Base-by-base conservation (phyloP, 2,113 vertebrate species). In the Eulacestoma nigropectus region DNA sequence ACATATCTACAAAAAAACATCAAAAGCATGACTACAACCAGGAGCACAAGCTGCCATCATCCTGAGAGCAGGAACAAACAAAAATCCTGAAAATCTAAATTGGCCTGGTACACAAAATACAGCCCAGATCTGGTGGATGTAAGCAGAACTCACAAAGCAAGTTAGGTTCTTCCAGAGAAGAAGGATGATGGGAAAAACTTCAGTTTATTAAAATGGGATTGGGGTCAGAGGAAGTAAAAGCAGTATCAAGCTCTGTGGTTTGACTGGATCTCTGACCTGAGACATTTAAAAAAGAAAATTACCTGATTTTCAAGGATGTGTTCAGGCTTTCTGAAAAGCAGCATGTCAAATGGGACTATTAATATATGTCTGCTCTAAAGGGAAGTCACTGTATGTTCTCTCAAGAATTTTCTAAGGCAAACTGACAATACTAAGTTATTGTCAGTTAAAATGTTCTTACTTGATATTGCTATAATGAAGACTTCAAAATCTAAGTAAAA, bases 1-100 rank as follows among this genome's bases (percentile, higher is more conserved):
- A 91, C 99, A 99, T 41, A 99, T 98, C 99, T 99, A 96, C 26
- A 81, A 93, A 67, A 57, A 89, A 44, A 37, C 33, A 90, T 11
- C 56, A 82, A n/a, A 91, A 76, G 37, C 16, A 63, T 56, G 23
- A 96, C 74, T 57, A 84, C 91, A 74, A 74, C 14, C 72, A 91
- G 41, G 69, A 75, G 47, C 11, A 23, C 23, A 20, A 86, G 16
- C 39, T 73, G 52, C 32, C 89, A 63, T 41, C 59, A 60, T 25
- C 65, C 75, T 76, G 26, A 89, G 91, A 93, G 80, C 26, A 89
- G 47, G 60, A 96, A 49, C 72, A 85, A 65, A 20, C 8, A 30
- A 80, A 70, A 37, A 32, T 39, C 29, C 53, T 72, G 57, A 37
- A 88, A 84, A 83, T 41, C 73, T 42, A 39, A 79, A 86, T 2